Evolutionary conservation across 2,888 invertebrate genomes (phyloP), one percentile per base, ranked within the genome.

Genomic region (Tetragnatha montana): DNA sequence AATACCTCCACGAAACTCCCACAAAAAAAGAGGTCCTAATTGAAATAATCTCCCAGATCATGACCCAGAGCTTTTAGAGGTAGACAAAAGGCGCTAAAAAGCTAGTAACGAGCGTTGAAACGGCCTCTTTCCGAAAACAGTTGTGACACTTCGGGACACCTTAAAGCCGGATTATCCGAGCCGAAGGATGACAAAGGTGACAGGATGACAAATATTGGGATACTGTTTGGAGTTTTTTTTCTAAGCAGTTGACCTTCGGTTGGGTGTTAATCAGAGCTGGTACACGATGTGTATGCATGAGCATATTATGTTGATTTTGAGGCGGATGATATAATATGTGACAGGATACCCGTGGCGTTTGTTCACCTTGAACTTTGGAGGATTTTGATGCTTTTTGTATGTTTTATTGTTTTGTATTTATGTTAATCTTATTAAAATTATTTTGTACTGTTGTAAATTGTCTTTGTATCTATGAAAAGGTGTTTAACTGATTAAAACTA

Each of bases 201-300:
- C 87, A 82, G 69, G 35, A 81, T 87, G 87, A 87, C 87, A 82
- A 87, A 87, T 81, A 81, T 8, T 35, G 35, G 12, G 68, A 69
- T 60, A 80, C 86, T 47, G 69, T 79, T 80, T 51, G 60, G 51
- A 60, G 14, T 17, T 73, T 79, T 86, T 86, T 86, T 73, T 47
- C 73, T 78, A 17, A 17, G 60, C 17, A 12, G 8, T 60, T 60
- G 60, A 14, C 60, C 60, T 60, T 60, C 60, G 60, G 14, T 60
- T 12, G 17, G 60, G 60, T 60, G 60, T 60, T 60, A 60, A 60
- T 60, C 60, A 60, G 60, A 60, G 4, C 60, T 35, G 35, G 35
- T 35, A 35, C 35, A 35, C 35, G 35, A 35, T 35, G 35, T 35
- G 35, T 35, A 35, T 35, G 4, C 35, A 35, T 35, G 35, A 35